phyloP scores from a whole-genome alignment of 2,797 vertebrate genomes.

The Denticeps clupeoides region DNA sequence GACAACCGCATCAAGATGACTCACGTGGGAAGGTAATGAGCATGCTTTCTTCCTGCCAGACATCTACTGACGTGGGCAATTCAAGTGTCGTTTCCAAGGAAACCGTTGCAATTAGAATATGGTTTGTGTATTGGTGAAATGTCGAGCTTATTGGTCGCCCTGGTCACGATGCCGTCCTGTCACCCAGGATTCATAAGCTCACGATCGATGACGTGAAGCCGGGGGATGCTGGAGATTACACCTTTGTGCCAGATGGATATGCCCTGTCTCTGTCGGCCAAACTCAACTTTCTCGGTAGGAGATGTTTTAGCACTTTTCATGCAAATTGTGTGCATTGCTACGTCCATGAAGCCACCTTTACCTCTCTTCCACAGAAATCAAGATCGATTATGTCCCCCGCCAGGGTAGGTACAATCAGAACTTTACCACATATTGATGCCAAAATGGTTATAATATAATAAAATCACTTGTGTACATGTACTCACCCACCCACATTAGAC shows the following conservation, averaged over 20 bases:
- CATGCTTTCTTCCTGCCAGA: background rate
- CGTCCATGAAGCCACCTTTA: conserved; percentile 2
- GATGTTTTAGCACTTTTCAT: no score
- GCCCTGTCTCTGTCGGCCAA: conserved; percentile 78
- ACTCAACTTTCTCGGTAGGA: conserved; percentile 85
- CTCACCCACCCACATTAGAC: conserved; percentile 44
- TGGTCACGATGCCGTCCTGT: conserved; percentile 10
- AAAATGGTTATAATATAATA: no score
- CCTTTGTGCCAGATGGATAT: conserved; percentile 76
- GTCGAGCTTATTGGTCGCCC: conserved; percentile 38
- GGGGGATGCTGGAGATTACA: conserved; percentile 78
- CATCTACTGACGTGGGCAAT: conserved; percentile 3
- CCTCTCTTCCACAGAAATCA: conserved; percentile 62
- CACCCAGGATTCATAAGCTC: conserved; percentile 73
- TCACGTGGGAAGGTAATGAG: conserved; percentile 71
- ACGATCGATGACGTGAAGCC: conserved; percentile 70
- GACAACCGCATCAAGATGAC: conserved; percentile 70
- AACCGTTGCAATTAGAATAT: conserved; percentile 25
- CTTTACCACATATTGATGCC: no score
- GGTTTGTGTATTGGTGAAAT: conserved; percentile 31
- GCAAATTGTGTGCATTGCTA: no score
- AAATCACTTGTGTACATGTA: background rate
- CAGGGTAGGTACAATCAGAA: conserved; percentile 43
- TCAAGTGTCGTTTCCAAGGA: conserved; percentile 34
- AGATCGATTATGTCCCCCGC: conserved; percentile 76